Percentiles rank a stretch among this genome's conserved stretches.
Conservation (phyloP, 2,888 invertebrate genomes). For the Furcula furcula region DNA sequence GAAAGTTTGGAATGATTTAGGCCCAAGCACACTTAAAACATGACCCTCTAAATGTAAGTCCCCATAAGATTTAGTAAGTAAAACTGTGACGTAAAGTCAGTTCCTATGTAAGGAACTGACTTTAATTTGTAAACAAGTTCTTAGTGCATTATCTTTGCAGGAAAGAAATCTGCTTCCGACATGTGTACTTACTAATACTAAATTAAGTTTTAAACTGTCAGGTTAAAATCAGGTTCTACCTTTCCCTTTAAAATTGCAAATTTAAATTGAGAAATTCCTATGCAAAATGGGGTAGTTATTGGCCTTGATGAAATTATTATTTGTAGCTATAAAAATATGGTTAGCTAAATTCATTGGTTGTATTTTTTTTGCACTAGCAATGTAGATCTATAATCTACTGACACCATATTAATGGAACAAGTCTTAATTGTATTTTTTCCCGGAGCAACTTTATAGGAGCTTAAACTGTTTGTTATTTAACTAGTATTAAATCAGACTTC, state of each 20-base stretch:
- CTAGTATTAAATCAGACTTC: neutral
- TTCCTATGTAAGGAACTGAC: neutral
- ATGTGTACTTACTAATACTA: slow-evolving; percentile 4
- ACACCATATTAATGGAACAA: neutral
- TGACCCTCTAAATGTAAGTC: too few species aligned
- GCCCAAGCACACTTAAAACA: too few species aligned
- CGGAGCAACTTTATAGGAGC: neutral
- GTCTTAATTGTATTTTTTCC: neutral
- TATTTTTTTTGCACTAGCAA: neutral
- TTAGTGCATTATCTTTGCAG: slow-evolving; percentile 35
- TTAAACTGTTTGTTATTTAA: neutral
- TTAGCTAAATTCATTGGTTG: too few species aligned
- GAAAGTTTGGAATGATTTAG: too few species aligned
- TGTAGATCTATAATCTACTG: neutral
- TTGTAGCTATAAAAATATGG: too few species aligned
- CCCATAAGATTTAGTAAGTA: too few species aligned
- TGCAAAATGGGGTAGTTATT: too few species aligned
- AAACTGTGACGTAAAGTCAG: neutral
- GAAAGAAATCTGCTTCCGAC: slow-evolving; percentile 31
- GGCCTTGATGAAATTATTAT: too few species aligned
- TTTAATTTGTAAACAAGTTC: slow-evolving; percentile 35
- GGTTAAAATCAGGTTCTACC: too few species aligned
- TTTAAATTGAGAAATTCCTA: too few species aligned
- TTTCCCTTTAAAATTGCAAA: too few species aligned
- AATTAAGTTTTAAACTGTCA: neutral